phyloP scores from a whole-genome alignment of 2,888 invertebrate genomes.

The Eupithecia dodoneata region DNA sequence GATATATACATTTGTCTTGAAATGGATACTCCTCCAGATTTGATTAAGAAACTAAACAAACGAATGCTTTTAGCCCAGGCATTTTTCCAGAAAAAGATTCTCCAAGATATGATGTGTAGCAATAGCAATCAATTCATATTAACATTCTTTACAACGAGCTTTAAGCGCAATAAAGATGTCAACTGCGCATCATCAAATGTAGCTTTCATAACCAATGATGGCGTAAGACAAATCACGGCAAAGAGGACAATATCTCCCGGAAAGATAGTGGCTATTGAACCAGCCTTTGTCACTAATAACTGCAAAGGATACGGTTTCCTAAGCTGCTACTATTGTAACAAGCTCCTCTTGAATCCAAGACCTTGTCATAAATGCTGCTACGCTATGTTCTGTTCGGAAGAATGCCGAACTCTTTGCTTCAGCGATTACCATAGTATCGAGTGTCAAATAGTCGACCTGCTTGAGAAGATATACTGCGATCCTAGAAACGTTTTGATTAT shows the following conservation, averaged over 20 bases:
- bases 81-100: background rate
- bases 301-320: background rate
- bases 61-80: background rate
- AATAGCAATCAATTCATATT: background rate
- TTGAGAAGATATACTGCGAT: background rate
- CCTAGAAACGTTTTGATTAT: background rate
- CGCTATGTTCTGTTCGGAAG: slow-evolving; percentile 28
- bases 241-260: slow-evolving; percentile 22
- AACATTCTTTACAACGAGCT: background rate
- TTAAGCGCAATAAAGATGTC: slow-evolving; percentile 16
- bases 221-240: slow-evolving; percentile 15
- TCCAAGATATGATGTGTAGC: background rate
- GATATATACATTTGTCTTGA: slow-evolving; percentile 13
- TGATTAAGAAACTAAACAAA: slow-evolving; percentile 14
- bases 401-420: slow-evolving; percentile 19
- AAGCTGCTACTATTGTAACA: slow-evolving; percentile 31
- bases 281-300: background rate
- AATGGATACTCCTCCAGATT: slow-evolving; percentile 1
- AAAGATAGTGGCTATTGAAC: slow-evolving; percentile 31
- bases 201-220: slow-evolving; percentile 6
- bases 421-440: slow-evolving; percentile 34
- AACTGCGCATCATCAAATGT: slow-evolving; percentile 25
- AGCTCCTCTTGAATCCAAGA: background rate
- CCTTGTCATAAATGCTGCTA: slow-evolving; percentile 8
- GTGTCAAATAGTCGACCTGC: slow-evolving; percentile 23